These are phyloP conservation scores for Augiades crinisus DNA, from an alignment of 2,888 invertebrate genomes.

Conservation along the genomic window DNA sequence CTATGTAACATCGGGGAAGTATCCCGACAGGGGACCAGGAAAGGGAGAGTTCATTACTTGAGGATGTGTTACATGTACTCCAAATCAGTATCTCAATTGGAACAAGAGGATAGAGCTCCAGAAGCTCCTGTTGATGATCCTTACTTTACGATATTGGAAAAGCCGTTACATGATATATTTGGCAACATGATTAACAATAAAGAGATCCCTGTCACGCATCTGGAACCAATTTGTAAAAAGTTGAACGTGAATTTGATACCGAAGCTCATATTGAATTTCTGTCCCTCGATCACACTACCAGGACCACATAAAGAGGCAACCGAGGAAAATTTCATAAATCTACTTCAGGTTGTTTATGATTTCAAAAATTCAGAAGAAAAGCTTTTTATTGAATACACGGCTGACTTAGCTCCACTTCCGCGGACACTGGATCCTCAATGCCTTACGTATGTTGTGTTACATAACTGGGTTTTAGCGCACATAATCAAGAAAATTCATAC, in stretches of 20 bases:
- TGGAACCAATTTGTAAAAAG: conserved; percentile 85
- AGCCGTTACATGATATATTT: conserved; percentile 82
- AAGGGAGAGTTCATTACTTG: conserved; percentile 70
- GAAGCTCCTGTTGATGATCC: conserved; percentile 51
- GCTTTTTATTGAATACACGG: conserved; percentile 68
- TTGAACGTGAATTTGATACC: conserved; percentile 88
- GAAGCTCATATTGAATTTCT: conserved; percentile 86
- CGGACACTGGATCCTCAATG: conserved; percentile 76
- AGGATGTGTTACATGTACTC: conserved; percentile 81
- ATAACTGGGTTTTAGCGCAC: conserved; percentile 86
- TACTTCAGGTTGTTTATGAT: conserved; percentile 65
- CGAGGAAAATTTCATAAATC: conserved; percentile 61
- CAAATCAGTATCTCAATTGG: conserved; percentile 78
- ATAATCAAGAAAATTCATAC: conserved; percentile 84
- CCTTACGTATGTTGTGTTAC: conserved; percentile 82
- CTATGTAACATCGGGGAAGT: conserved; percentile 67
- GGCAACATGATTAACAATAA: conserved; percentile 86
- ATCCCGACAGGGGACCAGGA: conserved; percentile 57
- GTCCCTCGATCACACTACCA: conserved; percentile 82
- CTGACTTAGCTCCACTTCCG: conserved; percentile 65
- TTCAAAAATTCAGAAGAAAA: conserved; percentile 72
- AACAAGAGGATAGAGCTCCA: conserved; percentile 53
- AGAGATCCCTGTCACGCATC: conserved; percentile 83
- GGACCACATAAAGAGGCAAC: conserved; percentile 61
- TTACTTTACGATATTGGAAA: conserved; percentile 77